These are phyloP conservation scores for Drosophila virilis DNA, from an alignment of 1,140 invertebrate species.

Conservation along the genomic window DNA sequence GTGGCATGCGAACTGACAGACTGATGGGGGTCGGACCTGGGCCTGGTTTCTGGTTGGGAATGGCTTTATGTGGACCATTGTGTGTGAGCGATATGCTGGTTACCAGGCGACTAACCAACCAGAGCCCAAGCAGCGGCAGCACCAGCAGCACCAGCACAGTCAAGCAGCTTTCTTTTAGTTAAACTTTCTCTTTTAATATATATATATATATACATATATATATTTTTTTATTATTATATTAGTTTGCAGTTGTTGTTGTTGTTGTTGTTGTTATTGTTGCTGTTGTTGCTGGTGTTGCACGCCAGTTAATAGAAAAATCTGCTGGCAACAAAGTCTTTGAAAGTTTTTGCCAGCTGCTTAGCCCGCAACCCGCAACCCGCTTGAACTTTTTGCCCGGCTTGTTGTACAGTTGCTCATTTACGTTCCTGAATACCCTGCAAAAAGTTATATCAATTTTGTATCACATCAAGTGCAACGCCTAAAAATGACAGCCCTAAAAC, in stretches of 20 bases:
- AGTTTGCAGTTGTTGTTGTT: constrained; percentile 45
- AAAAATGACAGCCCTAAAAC: no score
- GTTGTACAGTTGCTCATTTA: constrained; percentile 30
- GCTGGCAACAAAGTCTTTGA: constrained; percentile 65
- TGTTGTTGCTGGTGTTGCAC: constrained; percentile 41
- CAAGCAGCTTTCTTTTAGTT: constrained; percentile 33
- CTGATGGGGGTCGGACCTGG: no score
- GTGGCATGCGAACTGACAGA: background rate
- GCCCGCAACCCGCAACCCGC: background rate
- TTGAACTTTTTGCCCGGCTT: background rate
- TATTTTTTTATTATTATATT: constrained; percentile 65
- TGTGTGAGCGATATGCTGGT: constrained; percentile 44
- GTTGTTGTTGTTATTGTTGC: constrained; percentile 1
- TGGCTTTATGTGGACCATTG: constrained; percentile 51
- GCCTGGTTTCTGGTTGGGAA: constrained; percentile 2
- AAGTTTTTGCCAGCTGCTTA: constrained; percentile 42
- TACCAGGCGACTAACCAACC: constrained; percentile 30
- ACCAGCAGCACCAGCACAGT: background rate
- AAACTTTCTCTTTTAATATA: constrained; percentile 15
- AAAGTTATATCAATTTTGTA: background rate
- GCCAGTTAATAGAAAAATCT: constrained; percentile 77
- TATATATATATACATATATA: no score
- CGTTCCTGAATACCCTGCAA: background rate
- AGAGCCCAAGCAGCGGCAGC: background rate
- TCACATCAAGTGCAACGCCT: no score